Conservation (phyloP, 1,140 invertebrate species). For the Antheraea mylitta region DNA sequence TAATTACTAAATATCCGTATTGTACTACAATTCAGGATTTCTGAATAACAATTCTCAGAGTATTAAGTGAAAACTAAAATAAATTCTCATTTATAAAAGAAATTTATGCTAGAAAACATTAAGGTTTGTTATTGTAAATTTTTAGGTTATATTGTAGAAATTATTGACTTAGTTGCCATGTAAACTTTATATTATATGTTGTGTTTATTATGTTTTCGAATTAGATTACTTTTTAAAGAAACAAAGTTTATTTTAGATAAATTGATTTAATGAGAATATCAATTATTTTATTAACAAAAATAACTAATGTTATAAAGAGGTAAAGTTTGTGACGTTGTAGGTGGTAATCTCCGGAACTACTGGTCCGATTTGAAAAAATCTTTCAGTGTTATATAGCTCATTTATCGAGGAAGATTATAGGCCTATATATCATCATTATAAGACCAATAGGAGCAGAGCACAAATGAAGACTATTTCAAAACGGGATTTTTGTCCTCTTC, state of each 20-base stretch:
- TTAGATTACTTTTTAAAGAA: neutral
- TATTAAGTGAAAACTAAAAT: neutral
- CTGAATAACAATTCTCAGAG: neutral
- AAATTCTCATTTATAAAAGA: neutral
- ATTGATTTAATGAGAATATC: too few species aligned
- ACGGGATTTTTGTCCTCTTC: too few species aligned
- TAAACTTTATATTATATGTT: neutral
- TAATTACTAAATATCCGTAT: neutral
- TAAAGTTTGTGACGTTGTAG: too few species aligned
- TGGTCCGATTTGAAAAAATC: too few species aligned
- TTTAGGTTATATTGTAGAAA: constrained; percentile 5
- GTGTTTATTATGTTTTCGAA: neutral
- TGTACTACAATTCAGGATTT: neutral
- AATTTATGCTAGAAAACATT: neutral
- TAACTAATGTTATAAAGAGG: too few species aligned
- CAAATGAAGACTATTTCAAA: too few species aligned
- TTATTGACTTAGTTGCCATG: neutral
- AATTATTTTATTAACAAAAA: too few species aligned
- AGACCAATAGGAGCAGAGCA: too few species aligned
- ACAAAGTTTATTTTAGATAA: neutral
- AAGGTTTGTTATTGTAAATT: constrained; percentile 5
- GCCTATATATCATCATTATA: too few species aligned
- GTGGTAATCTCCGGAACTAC: too few species aligned
- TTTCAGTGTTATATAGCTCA: too few species aligned
- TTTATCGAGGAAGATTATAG: too few species aligned